Evolutionary conservation across 2,797 vertebrate genomes (phyloP).

Genomic region (Steatocranus sp.): DNA sequence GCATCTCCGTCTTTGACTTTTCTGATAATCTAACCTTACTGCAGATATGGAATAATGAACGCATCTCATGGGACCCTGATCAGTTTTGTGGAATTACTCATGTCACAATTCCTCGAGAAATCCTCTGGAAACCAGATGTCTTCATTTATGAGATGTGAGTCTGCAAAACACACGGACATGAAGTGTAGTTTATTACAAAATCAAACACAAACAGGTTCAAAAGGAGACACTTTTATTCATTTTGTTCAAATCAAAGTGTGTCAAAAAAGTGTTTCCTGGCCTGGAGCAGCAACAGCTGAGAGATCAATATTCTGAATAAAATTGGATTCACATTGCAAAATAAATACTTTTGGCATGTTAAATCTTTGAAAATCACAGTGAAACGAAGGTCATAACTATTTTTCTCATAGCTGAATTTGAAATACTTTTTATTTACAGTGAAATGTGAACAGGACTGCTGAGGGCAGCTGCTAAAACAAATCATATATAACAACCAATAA

Average conservation of each 20-base stretch:
- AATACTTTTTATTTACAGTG: not conserved
- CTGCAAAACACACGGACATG: not conserved
- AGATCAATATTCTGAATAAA: not conserved
- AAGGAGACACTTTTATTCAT: not conserved
- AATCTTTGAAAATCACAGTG: not conserved
- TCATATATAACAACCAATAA: not conserved
- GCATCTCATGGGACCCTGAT: conserved; percentile 60
- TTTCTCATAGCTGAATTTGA: not conserved
- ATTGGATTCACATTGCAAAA: not conserved
- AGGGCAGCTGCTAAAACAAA: not conserved
- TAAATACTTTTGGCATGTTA: not conserved
- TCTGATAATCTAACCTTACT: not conserved
- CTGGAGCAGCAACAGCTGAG: not conserved
- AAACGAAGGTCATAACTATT: not conserved
- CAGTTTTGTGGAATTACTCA: conserved; percentile 66
- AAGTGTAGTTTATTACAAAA: not conserved
- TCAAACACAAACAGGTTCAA: not conserved
- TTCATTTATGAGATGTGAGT: conserved; percentile 65
- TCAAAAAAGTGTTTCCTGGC: not conserved
- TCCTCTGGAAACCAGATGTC: conserved; percentile 68
- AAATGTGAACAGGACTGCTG: not conserved
- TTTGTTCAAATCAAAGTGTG: not conserved
- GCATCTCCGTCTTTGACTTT: not conserved
- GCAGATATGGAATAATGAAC: conserved; percentile 61
- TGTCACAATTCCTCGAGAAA: conserved; percentile 42